Evolutionary conservation across 2,797 vertebrate species (phyloP).

Genomic region (Paramormyrops hopkinsi): DNA sequence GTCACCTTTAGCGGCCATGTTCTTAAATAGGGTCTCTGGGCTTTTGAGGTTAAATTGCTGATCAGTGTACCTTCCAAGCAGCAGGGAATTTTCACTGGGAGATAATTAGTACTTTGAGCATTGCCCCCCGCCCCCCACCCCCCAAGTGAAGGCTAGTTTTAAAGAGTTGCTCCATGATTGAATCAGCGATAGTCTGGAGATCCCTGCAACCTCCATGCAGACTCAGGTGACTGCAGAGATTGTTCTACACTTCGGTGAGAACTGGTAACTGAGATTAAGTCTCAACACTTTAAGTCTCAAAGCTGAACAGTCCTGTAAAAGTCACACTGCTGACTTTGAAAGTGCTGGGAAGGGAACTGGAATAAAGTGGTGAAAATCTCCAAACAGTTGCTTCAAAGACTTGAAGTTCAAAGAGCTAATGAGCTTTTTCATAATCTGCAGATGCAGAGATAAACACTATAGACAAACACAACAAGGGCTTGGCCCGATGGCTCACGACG

Average conservation of each 20-base stretch:
- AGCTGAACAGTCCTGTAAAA: slow-evolving; percentile 35
- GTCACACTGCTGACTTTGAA: slow-evolving; percentile 40
- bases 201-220: background rate
- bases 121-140: background rate
- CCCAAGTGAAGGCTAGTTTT: background rate
- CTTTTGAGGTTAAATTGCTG: background rate
- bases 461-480: slow-evolving; percentile 38
- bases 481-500: slow-evolving; percentile 44
- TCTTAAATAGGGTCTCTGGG: background rate
- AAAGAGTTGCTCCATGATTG: background rate
- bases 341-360: slow-evolving; percentile 30
- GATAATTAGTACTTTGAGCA: background rate
- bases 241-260: slow-evolving; percentile 31
- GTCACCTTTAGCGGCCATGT: background rate
- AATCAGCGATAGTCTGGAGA: background rate
- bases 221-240: background rate
- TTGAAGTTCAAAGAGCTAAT: slow-evolving; percentile 52
- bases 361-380: slow-evolving; percentile 36
- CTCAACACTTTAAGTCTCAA: slow-evolving; percentile 37
- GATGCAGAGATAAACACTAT: slow-evolving; percentile 61
- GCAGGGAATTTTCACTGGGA: background rate
- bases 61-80: background rate
- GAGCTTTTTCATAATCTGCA: slow-evolving; percentile 61
- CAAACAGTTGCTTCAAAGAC: slow-evolving; percentile 36
- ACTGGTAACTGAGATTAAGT: slow-evolving; percentile 55